These are phyloP conservation scores for Acromyrmex echinatior DNA, from an alignment of 1,140 invertebrate species.

Conservation along the genomic window DNA sequence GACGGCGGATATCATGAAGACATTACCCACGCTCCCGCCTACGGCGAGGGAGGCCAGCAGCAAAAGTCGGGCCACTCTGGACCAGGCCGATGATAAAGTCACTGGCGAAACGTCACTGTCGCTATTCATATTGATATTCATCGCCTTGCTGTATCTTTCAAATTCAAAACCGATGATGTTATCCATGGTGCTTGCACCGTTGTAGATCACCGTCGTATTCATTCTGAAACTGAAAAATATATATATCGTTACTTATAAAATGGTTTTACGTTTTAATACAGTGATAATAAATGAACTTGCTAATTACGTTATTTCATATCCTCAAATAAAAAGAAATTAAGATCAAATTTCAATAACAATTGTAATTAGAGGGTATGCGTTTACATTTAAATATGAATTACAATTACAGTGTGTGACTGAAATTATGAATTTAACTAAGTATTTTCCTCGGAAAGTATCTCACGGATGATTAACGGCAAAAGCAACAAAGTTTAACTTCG, in stretches of 20 bases:
- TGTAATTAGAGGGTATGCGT: neutral
- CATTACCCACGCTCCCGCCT: constrained; percentile 91
- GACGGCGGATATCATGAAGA: constrained; percentile 92
- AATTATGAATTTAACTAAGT: neutral
- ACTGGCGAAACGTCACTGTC: constrained; percentile 87
- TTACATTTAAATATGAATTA: neutral
- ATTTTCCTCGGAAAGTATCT: constrained; percentile 3
- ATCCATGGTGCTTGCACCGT: constrained; percentile 75
- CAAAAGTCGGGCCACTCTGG: constrained; percentile 89
- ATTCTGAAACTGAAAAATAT: constrained; percentile 68
- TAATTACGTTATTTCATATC: neutral
- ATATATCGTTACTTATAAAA: constrained; percentile 6
- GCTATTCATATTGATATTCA: constrained; percentile 46
- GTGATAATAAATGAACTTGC: neutral
- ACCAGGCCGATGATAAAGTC: constrained; percentile 90
- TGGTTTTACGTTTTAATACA: neutral
- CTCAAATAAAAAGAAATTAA: neutral
- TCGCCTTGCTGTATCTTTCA: constrained; percentile 74
- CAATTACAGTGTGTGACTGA: neutral
- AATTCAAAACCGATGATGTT: constrained; percentile 66
- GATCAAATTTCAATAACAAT: neutral
- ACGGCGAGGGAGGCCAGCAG: constrained; percentile 89
- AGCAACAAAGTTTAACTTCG: constrained; percentile 36
- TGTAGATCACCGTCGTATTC: constrained; percentile 68
- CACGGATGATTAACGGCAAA: constrained; percentile 33